Evolutionary conservation across 64 coral and sea anemone genomes (phyloP).

Genomic region (Actinia equina): DNA sequence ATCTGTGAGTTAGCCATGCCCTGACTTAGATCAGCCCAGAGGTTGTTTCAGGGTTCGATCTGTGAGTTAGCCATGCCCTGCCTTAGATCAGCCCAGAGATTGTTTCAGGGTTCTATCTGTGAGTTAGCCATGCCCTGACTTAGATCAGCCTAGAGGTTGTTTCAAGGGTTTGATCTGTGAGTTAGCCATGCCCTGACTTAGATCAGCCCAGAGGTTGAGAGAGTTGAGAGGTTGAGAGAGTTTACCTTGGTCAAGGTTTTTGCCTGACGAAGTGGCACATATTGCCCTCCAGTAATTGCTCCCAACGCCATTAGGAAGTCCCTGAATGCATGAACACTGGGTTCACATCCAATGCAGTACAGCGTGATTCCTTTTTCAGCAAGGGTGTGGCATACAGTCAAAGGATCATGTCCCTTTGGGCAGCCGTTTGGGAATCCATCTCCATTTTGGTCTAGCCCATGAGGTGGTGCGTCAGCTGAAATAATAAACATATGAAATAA

Average conservation of each 20-base stretch:
- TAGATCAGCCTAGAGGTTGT: too few species aligned
- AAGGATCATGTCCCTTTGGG: slow-evolving; percentile 67
- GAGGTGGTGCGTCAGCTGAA: slow-evolving; percentile 92
- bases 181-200: too few species aligned
- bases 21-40: too few species aligned
- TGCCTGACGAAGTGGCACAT: slow-evolving; percentile 71
- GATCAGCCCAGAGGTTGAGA: too few species aligned
- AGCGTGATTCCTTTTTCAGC: slow-evolving; percentile 85
- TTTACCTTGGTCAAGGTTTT: slow-evolving; percentile 69
- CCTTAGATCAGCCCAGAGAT: too few species aligned
- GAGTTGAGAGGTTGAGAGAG: too few species aligned
- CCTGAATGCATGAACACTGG: slow-evolving; percentile 50
- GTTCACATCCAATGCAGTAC: slow-evolving; percentile 96
- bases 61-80: too few species aligned
- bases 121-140: too few species aligned
- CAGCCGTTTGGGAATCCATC: slow-evolving; percentile 89
- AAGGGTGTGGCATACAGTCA: slow-evolving; percentile 53
- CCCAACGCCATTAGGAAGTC: slow-evolving; percentile 81
- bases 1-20: too few species aligned
- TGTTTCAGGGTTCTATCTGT: too few species aligned
- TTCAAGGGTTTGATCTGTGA: too few species aligned
- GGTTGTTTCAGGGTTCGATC: too few species aligned
- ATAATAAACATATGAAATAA: neutral
- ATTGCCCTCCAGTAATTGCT: slow-evolving; percentile 87
- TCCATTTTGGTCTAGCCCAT: slow-evolving; percentile 57